A percentile compares a stretch with the other conserved stretches of the same genome.
Evolutionary conservation across 2,113 vertebrate genomes (phyloP).

Genomic region (Coregonus clupeaformis): DNA sequence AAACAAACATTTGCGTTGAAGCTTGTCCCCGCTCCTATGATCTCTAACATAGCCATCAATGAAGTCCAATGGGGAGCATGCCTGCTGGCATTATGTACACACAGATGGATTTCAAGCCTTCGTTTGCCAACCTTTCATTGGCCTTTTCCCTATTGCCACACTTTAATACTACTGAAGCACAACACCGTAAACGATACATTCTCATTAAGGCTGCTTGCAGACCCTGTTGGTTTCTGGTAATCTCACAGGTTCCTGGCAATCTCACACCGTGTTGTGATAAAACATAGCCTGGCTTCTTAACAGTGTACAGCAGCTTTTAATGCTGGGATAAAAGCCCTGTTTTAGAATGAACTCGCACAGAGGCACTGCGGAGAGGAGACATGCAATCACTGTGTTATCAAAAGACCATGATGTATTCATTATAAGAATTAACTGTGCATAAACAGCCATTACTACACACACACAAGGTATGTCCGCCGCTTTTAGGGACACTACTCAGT

Average conservation of each 20-base stretch:
- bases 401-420: neutral
- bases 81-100: neutral
- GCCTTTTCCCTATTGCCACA: neutral
- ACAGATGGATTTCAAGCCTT: neutral
- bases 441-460: neutral
- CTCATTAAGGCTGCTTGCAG: neutral
- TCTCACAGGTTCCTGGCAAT: neutral
- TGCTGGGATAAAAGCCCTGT: neutral
- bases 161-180: neutral
- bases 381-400: no score
- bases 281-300: neutral
- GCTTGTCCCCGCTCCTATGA: neutral
- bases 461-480: neutral
- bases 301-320: neutral
- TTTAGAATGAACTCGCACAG: no score
- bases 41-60: neutral
- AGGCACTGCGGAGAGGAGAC: no score
- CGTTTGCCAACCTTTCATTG: neutral
- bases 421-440: neutral
- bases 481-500: neutral
- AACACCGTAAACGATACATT: neutral
- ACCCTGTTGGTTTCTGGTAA: neutral
- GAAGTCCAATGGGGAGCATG: neutral
- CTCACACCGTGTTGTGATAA: neutral
- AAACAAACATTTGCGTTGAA: neutral